A percentile compares a stretch with the other conserved stretches of the same genome.
These are phyloP conservation scores for Lamellibrachia columna DNA, from an alignment of 2,888 invertebrate species.

Conservation along the genomic window DNA sequence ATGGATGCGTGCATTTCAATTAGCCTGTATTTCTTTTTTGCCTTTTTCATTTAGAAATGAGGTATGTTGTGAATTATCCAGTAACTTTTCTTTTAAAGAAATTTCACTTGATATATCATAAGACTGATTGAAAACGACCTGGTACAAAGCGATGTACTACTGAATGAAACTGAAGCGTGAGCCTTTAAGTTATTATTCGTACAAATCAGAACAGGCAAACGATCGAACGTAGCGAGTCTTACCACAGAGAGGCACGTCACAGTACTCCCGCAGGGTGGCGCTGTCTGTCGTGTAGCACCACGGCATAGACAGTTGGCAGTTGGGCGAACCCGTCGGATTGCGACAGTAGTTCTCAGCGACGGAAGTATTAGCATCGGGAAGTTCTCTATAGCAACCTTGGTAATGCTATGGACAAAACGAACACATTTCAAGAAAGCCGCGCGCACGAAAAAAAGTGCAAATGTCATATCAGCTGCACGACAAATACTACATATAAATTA, in stretches of 20 bases:
- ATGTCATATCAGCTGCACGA: too few relatives aligned
- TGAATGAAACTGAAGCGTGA: not conserved
- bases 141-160: not conserved
- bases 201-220: not conserved
- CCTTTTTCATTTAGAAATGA: too few relatives aligned
- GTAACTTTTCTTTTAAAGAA: not conserved
- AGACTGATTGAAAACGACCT: not conserved
- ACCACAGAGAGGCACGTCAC: not conserved
- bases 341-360: conserved; percentile 5
- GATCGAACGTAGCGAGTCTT: not conserved
- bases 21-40: too few relatives aligned
- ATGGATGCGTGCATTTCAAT: too few relatives aligned
- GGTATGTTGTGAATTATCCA: too few relatives aligned
- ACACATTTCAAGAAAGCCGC: not conserved
- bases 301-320: not conserved
- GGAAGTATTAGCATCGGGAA: not conserved
- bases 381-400: not conserved
- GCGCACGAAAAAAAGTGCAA: too few relatives aligned
- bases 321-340: not conserved
- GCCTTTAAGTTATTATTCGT: not conserved
- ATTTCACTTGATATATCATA: not conserved
- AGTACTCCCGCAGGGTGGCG: not conserved
- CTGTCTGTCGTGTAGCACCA: not conserved
- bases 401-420: not conserved
- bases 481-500: too few relatives aligned